Evolutionary conservation across 1,140 invertebrate species (phyloP).

Genomic region (Metopolophium dirhodum): DNA sequence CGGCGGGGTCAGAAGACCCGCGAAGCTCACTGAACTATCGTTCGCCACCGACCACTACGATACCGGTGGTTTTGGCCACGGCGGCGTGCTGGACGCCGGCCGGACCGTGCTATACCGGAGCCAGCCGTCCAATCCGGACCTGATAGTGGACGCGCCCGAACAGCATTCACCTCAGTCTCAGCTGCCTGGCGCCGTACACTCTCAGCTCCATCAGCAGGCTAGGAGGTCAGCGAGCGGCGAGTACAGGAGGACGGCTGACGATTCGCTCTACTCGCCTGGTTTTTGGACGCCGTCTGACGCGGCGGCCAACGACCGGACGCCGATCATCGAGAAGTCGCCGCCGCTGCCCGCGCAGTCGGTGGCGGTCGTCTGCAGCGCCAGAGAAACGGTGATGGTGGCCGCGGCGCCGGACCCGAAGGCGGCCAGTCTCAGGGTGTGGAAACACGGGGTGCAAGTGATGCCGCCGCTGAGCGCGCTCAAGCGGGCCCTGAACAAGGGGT

Average conservation of each 20-base stretch:
- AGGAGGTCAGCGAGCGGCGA: slow-evolving; percentile 62
- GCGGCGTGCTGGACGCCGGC: slow-evolving; percentile 65
- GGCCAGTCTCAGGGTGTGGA: slow-evolving; percentile 83
- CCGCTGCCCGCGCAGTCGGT: slow-evolving; percentile 61
- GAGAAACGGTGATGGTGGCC: slow-evolving; percentile 60
- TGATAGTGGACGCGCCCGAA: slow-evolving; percentile 76
- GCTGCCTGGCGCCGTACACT: neutral
- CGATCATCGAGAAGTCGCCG: slow-evolving; percentile 77
- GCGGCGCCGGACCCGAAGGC: slow-evolving; percentile 66
- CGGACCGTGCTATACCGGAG: slow-evolving; percentile 62
- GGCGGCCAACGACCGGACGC: slow-evolving; percentile 75
- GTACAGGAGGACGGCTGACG: slow-evolving; percentile 62
- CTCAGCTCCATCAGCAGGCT: slow-evolving; percentile 62
- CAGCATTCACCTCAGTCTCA: neutral
- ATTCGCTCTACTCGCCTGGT: slow-evolving; percentile 51
- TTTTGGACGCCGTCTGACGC: slow-evolving; percentile 60
- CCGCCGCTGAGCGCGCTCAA: slow-evolving; percentile 82
- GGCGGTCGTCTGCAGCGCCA: slow-evolving; percentile 67
- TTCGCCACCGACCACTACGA: slow-evolving; percentile 72
- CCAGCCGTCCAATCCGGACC: slow-evolving; percentile 79
- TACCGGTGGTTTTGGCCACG: slow-evolving; percentile 60
- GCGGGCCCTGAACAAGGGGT: slow-evolving; percentile 79
- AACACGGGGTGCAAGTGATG: slow-evolving; percentile 80
- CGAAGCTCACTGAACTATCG: slow-evolving; percentile 69
- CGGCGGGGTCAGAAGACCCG: neutral